Conservation (phyloP, 2,797 vertebrate species). For the Gambusia yucatana region DNA sequence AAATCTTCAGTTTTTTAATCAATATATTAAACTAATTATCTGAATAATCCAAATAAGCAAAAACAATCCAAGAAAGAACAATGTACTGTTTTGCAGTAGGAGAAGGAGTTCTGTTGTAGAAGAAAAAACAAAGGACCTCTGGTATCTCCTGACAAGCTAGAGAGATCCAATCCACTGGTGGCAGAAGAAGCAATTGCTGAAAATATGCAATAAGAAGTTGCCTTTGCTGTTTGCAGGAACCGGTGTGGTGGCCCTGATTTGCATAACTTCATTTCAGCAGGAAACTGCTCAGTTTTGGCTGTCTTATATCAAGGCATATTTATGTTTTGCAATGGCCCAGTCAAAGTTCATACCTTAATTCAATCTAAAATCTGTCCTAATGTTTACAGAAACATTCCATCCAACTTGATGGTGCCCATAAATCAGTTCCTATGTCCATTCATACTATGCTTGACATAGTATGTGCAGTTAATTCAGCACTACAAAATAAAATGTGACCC, state of each 20-base stretch:
- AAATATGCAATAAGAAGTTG: not conserved
- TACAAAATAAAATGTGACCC: slow-evolving; percentile 47
- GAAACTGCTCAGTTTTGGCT: not conserved
- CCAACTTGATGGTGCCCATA: not conserved
- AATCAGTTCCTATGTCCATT: not conserved
- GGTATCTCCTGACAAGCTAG: not conserved
- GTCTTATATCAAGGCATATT: not conserved
- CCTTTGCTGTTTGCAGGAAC: not conserved
- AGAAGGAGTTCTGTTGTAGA: not conserved
- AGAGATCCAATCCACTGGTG: not conserved
- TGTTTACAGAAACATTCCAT: not conserved
- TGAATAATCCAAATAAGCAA: not conserved
- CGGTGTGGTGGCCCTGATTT: not conserved
- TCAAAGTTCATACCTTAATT: not conserved
- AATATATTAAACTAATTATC: not conserved
- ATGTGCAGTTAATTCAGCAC: slow-evolving; percentile 57
- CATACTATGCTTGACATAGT: slow-evolving; percentile 6
- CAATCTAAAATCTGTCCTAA: not conserved
- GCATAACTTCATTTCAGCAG: not conserved
- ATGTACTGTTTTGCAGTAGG: not conserved
- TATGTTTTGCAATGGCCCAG: not conserved
- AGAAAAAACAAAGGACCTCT: not conserved
- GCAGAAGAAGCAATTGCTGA: not conserved
- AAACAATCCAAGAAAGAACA: not conserved
- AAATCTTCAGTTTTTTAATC: not conserved